Base-by-base conservation (phyloP, 2,113 vertebrate species). In the Saimiri boliviensis region DNA sequence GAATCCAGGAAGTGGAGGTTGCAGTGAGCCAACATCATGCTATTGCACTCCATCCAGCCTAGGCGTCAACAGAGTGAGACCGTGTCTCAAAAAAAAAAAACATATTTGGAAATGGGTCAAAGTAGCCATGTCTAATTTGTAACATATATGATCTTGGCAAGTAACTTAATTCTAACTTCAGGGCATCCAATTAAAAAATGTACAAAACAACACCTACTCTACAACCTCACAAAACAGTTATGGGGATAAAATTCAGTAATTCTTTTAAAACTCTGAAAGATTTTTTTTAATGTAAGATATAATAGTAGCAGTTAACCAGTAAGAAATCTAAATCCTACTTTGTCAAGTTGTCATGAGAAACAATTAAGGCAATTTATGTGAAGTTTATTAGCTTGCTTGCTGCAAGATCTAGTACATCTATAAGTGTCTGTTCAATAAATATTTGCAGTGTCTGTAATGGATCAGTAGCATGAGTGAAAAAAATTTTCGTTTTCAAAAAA, bases 271-370 rank as follows among this genome's bases (percentile, higher is more conserved):
- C 21, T 52, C 85, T 37, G 16, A 92, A 96, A 91, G 6, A 42
- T 79, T 35, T 52, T 49, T 4, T 30, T 23, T 73, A 84, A 94
- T 40, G 5, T 13, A 85, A 86, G 54, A 71, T 27, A 93, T 0
- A 76, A 42, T 77, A 85, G 56, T 63, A 87, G 47, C 35, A 88
- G 45, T 82, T 92, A 92, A 47, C 17, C 19, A 93, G 32, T 68
- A 86, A 94, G 52, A 95, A 93, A 81, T 56, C 37, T 68, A 95
- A 95, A 86, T 52, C 32, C 58, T 83, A 94, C 37, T 17, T 94
- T 32, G 63, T 23, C 56, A 30, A 17, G 35, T 88, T 94, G 25
- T 68, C 83, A 63, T 16, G 63, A 94, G 70, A 96, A 93, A 79
- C 83, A 71, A 96, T 77, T 68, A 86, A 85, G 35, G 27, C 27